Conservation (phyloP, 2,797 vertebrate genomes). For the Mastacembelus armatus region DNA sequence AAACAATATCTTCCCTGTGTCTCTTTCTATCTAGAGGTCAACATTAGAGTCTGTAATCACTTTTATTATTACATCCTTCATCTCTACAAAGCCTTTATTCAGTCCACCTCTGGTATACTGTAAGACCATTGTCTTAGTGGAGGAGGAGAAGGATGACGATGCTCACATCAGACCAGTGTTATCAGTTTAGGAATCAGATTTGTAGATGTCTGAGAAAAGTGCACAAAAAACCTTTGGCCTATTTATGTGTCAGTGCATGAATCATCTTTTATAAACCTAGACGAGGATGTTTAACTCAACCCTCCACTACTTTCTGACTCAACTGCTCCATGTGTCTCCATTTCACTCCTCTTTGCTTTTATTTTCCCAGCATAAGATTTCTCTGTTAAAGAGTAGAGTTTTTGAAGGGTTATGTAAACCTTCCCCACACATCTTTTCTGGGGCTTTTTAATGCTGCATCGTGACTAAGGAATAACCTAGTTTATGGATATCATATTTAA, state of each 20-base stretch:
- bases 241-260: constrained; percentile 22
- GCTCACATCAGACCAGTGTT: constrained; percentile 26
- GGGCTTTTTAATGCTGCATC: constrained; percentile 11
- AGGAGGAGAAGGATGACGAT: constrained; percentile 15
- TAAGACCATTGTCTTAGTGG: constrained; percentile 50
- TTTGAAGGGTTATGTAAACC: constrained; percentile 38
- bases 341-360: constrained; percentile 38
- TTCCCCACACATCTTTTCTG: constrained; percentile 23
- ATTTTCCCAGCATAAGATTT: constrained; percentile 47
- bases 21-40: constrained; percentile 49
- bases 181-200: constrained; percentile 22
- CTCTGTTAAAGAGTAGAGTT: constrained; percentile 29
- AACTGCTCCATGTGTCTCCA: constrained; percentile 28
- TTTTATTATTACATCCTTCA: constrained; percentile 61
- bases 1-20: constrained; percentile 26
- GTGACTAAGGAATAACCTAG: neutral
- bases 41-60: constrained; percentile 65
- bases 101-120: constrained; percentile 47
- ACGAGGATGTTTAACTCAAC: constrained; percentile 15
- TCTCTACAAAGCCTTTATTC: constrained; percentile 68
- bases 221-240: constrained; percentile 1
- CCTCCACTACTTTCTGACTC: constrained; percentile 51
- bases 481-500: constrained; percentile 1
- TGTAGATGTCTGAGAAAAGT: constrained; percentile 6
- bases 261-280: constrained; percentile 32